These are phyloP conservation scores for Cryptocephalus primarius DNA, from an alignment of 2,888 invertebrate species.

Conservation along the genomic window DNA sequence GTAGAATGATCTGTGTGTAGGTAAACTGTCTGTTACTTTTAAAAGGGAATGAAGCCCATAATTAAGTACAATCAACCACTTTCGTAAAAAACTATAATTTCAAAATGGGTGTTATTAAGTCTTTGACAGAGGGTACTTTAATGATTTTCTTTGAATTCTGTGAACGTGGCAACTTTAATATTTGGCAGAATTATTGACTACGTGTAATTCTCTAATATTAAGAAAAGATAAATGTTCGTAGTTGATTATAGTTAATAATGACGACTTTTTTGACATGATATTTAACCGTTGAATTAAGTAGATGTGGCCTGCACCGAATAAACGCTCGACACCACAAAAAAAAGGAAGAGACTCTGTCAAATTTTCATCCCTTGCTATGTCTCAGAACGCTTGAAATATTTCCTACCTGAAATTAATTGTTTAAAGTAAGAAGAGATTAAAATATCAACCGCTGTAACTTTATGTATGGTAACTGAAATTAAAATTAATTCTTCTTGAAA, in stretches of 20 bases:
- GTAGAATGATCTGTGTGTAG: too few relatives aligned
- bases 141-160: conserved; percentile 9
- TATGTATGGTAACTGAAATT: not conserved
- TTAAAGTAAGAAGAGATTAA: not conserved
- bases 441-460: not conserved
- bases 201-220: too few relatives aligned
- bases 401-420: not conserved
- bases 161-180: conserved; percentile 5
- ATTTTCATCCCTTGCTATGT: too few relatives aligned
- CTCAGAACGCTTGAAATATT: too few relatives aligned
- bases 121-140: conserved; percentile 12
- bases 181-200: too few relatives aligned
- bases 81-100: conserved; percentile 9
- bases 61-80: conserved; percentile 11
- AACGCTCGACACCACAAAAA: too few relatives aligned
- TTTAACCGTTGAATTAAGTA: too few relatives aligned
- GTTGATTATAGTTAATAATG: too few relatives aligned
- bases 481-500: not conserved
- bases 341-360: too few relatives aligned
- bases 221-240: too few relatives aligned
- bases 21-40: conserved; percentile 11
- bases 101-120: conserved; percentile 13
- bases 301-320: too few relatives aligned
- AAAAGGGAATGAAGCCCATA: conserved; percentile 11
- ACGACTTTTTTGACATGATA: too few relatives aligned